Base-by-base conservation (phyloP, 2,888 invertebrate species). In the Dryocosmus kuriphilus region DNA sequence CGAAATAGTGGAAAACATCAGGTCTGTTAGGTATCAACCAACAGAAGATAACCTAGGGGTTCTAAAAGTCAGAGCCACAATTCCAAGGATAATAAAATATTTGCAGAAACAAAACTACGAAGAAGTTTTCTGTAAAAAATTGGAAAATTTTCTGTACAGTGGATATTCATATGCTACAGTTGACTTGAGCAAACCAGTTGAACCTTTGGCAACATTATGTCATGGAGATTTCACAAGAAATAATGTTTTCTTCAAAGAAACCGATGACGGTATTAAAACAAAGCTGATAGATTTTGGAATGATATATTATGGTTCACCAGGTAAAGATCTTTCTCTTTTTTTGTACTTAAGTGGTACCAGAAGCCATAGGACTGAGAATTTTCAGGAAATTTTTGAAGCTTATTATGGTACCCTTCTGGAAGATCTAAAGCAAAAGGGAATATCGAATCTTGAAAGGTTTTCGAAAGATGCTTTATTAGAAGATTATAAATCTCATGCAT, bases 191-290 rank as follows among this genome's bases (percentile, higher is more conserved):
- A 14, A 82, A 22, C 82, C 87, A 0, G 76, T 78, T 0, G 90
- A 90, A 62, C 90, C 90, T 1, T 74, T 91, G 0, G 86, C 90
- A 1, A 88, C 87, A 0, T 16, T 91, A 2, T 87, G 89, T 75
- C 90, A 91, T 71, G 91, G 90, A 0, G 91, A 90, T 60, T 88
- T 87, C 60, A 88, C 90, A 0, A 79, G 86, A 46, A 88, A 88
- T 75, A 91, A 91, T 73, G 67, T 85, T 4, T 77, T 91, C 16
- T 90, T 87, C 73, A 83, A 84, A 7, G 63, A 75, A 41, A 77
- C 27, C 8, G 77, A 74, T 14, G 46, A 51, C 35, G 46, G 65
- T n/a, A 6, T 61, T 9, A 38, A 81, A n/a, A 81, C 84, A 0
- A 82, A 85, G 79, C 65, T 86, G 1, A 80, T 87, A 9, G 86